Evolutionary conservation across 2,888 invertebrate species (phyloP), one percentile per base, ranked within the genome.

Genomic region (Neoscelio sp.): DNA sequence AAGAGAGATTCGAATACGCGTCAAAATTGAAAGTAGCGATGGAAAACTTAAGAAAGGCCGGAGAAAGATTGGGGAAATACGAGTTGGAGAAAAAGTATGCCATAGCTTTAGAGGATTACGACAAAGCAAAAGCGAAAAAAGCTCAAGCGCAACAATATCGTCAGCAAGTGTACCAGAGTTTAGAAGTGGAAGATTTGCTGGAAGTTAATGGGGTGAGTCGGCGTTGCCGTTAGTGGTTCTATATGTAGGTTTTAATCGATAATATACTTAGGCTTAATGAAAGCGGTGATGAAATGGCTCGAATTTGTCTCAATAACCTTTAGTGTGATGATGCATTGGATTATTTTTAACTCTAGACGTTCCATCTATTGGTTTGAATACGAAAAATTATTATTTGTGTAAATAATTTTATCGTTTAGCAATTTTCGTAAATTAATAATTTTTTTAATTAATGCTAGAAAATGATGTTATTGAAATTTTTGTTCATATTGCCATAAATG

Each of bases 1-100:
- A 95, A 89, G 98, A 98, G 91, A 93, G 97, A 81, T 98, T 97
- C 90, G 98, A 98, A 89, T 98, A 97, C 91, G 98, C 98, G 0
- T 95, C 98, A 65, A 96, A 97, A 82, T 91, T 98, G 6, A 98
- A 98, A 89, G 93, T 95, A 0, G 96, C 97, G 0, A 96, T 97
- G 91, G 93, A 95, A 58, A 95, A 96, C 54, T 90, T 99, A 15
- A 93, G 96, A 6, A 94, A 94, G 76, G 96, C 96, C 0, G 98
- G 98, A 0, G 97, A 98, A 89, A 94, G 96, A 60, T 92, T 98
- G 33, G 98, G 98, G 0, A 95, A 98, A 81, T 96, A 97, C 91
- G 94, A 98, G 78, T 92, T 98, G 60, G 96, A 98, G 85, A 98
- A 99, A 87, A 93, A 96, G 18, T 97, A 97, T 67, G 98, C 98